phyloP scores from a whole-genome alignment of 2,888 invertebrate species.

The Watsonalla binaria region DNA sequence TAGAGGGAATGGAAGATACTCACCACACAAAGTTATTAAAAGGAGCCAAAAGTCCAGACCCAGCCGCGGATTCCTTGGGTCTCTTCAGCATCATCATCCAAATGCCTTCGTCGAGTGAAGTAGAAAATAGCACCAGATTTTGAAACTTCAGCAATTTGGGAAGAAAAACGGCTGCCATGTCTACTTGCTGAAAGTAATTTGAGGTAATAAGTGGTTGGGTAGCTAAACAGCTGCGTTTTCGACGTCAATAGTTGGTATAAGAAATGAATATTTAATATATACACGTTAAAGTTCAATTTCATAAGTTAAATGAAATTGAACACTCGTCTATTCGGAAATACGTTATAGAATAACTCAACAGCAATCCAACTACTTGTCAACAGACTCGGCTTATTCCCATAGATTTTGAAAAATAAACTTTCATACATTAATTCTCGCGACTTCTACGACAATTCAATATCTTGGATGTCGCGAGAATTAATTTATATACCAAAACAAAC shows the following conservation, averaged over 20 bases:
- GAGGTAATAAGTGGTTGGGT: neutral
- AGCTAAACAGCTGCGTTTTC: neutral
- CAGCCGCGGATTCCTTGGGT: constrained; percentile 88
- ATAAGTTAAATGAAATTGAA: no score
- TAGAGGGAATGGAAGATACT: constrained; percentile 9
- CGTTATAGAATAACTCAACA: no score
- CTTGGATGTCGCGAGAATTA: no score
- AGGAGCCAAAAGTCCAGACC: constrained; percentile 89
- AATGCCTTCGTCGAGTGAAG: constrained; percentile 84
- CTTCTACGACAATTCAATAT: no score
- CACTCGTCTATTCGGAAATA: no score
- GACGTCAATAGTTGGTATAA: neutral
- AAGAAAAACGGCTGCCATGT: constrained; percentile 87
- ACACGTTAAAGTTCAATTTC: neutral
- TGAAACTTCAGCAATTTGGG: constrained; percentile 81
- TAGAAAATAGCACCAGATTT: constrained; percentile 77
- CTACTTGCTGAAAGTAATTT: constrained; percentile 79
- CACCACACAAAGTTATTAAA: constrained; percentile 85
- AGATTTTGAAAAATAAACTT: no score
- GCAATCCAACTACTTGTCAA: no score
- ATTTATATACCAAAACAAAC: no score
- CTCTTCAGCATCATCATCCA: constrained; percentile 90
- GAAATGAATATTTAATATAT: neutral
- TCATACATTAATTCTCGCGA: no score
- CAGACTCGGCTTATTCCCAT: no score